phyloP scores from a whole-genome alignment of 1,140 invertebrate species.

The Charaxes varanes region DNA sequence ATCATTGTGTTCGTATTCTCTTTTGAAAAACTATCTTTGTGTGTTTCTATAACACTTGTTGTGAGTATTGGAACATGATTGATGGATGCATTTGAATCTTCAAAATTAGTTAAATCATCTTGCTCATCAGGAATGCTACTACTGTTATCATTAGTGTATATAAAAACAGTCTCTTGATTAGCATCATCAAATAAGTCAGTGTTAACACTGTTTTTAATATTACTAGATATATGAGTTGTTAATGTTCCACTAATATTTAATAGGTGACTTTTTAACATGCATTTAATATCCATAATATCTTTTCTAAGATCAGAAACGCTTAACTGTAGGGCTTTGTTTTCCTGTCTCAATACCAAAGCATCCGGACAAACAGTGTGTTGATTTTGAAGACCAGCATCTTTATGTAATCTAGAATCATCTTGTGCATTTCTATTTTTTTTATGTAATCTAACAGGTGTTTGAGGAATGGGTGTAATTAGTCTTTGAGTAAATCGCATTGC shows the following conservation, averaged over 20 bases:
- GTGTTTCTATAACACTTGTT: too few relatives aligned
- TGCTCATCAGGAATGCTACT: conserved; percentile 1
- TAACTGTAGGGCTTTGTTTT: conserved; percentile 28
- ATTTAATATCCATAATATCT: conserved; percentile 34
- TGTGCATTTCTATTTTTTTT: conserved; percentile 4
- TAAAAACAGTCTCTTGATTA: conserved; percentile 15
- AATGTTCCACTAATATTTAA: conserved; percentile 7
- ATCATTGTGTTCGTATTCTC: too few relatives aligned
- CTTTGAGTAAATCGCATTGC: conserved; percentile 37
- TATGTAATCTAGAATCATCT: background rate
- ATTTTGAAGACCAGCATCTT: conserved; percentile 1
- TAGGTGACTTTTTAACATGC: conserved; percentile 20
- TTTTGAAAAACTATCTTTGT: too few relatives aligned
- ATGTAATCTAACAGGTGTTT: conserved; percentile 30
- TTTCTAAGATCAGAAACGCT: conserved; percentile 26
- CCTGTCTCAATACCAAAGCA: conserved; percentile 26
- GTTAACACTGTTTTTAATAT: background rate
- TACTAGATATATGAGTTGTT: conserved; percentile 1
- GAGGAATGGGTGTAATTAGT: conserved; percentile 45
- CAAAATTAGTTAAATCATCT: background rate
- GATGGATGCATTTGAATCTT: too few relatives aligned
- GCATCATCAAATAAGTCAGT: conserved; percentile 10
- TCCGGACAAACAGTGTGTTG: conserved; percentile 20
- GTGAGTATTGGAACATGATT: too few relatives aligned
- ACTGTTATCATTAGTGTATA: conserved; percentile 2